Evolutionary conservation across 2,797 vertebrate species (phyloP), one percentile per base, ranked within the genome.

Genomic region (Sebastes matsubarae): DNA sequence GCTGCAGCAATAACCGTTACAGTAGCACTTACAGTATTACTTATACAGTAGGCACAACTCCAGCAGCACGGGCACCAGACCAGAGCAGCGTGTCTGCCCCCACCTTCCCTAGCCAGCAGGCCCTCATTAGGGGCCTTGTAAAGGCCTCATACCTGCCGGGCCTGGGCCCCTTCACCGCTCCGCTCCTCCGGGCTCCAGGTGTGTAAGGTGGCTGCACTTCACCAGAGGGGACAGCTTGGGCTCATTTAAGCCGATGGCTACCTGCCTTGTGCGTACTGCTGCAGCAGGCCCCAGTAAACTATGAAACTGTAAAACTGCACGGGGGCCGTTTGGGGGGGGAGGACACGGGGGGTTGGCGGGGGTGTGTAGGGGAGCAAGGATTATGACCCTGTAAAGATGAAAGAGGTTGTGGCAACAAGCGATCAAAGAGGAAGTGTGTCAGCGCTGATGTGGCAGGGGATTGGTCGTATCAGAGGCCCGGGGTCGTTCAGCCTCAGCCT

Each of bases 351-450:
- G 85, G 67, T 42, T 74, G 83, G 77, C 75, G 63, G 85, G 89
- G 92, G 88, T 81, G 92, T 68, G 81, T 46, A 83, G 90, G 88
- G 92, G 93, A 92, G 88, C 86, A 90, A 81, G 93, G 92, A 96
- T 96, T 96, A 96, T 89, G 94, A 96, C 95, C 95, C 94, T 92
- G 92, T 96, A 96, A 96, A 96, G 94, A 96, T 96, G 94, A 96
- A 96, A 96, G 95, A 78, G 83, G 69, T 88, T 42, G 84, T 68
- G 74, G 92, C 93, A 93, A 90, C 87, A 82, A 88, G 92, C 89
- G 90, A 95, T 96, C 96, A 96, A 96, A 96, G 94, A 92, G 95
- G 94, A 91, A 95, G 91, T 89, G 91, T 92, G 92, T 94, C 90
- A 89, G 87, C 36, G 80, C 92, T 94, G 89, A 93, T 94, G 94